Percentiles rank a stretch among this genome's conserved stretches.
phyloP scores from a whole-genome alignment of 2,797 vertebrate genomes.

The Poliocrania exsul region DNA sequence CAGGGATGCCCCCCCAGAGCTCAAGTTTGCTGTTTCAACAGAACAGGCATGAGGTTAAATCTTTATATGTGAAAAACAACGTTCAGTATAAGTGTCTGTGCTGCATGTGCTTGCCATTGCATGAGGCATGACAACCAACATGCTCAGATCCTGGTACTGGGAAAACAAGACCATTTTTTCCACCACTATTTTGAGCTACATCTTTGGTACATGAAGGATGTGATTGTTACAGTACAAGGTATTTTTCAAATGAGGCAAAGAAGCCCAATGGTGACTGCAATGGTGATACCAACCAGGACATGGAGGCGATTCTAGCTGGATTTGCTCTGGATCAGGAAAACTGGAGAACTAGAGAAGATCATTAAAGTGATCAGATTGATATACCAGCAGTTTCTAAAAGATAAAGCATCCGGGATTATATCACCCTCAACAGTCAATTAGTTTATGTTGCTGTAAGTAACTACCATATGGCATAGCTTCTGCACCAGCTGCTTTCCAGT shows the following conservation, averaged over 20 bases:
- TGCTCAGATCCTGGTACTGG: background rate
- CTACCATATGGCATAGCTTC: constrained; percentile 27
- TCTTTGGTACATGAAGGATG: background rate
- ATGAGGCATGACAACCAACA: accelerated
- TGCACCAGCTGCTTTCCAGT: constrained; percentile 35
- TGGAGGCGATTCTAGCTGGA: background rate
- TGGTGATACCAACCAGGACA: background rate
- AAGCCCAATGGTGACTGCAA: background rate
- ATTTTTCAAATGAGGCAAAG: background rate
- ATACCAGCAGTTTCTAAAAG: background rate
- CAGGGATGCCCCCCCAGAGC: background rate
- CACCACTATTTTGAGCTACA: accelerated
- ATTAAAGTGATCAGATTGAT: background rate
- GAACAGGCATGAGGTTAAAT: background rate
- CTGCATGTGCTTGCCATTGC: accelerated
- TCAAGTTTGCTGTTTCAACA: background rate
- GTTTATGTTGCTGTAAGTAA: constrained; percentile 53
- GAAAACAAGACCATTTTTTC: accelerated
- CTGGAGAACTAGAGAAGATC: background rate
- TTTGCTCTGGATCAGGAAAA: background rate
- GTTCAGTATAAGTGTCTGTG: accelerated
- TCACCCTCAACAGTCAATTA: constrained; percentile 33
- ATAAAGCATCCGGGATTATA: background rate
- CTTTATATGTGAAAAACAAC: accelerated
- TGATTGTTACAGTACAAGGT: background rate